Conservation (phyloP, 2,888 invertebrate species). For the Heliconius cydno region DNA sequence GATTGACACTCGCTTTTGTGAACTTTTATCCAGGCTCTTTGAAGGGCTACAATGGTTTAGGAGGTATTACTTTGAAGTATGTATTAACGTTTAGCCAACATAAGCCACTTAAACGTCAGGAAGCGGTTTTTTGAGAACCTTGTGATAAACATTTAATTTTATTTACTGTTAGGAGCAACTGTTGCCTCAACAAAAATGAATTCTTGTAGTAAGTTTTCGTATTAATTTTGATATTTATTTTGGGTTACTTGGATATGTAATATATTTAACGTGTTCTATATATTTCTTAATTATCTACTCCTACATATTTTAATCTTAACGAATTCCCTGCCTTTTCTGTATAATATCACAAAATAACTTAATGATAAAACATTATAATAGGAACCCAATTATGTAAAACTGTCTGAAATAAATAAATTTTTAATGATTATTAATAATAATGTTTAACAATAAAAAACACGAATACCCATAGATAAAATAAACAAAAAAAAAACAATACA, state of each 20-base stretch:
- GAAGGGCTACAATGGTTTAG: not conserved
- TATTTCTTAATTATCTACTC: too few relatives aligned
- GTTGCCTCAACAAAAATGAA: not conserved
- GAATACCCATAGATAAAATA: not conserved
- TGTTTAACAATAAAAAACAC: not conserved
- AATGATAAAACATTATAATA: too few relatives aligned
- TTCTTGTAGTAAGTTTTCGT: not conserved
- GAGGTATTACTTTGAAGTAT: not conserved
- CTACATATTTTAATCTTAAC: too few relatives aligned
- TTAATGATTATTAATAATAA: not conserved
- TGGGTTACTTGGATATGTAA: not conserved
- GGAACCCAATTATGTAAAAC: not conserved
- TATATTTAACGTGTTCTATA: too few relatives aligned
- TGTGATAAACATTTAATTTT: not conserved
- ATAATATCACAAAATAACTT: too few relatives aligned
- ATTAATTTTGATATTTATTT: not conserved
- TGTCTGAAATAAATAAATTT: not conserved
- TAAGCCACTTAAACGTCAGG: not conserved
- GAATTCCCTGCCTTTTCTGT: too few relatives aligned
- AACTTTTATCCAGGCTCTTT: not conserved
- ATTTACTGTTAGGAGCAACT: not conserved
- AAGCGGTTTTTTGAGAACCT: not conserved
- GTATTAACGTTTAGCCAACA: not conserved
- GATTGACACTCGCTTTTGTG: constrained; percentile 2
- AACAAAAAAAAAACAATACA: not conserved